Evolutionary conservation across 1,140 invertebrate genomes (phyloP).

Genomic region (Saccostrea echinata): DNA sequence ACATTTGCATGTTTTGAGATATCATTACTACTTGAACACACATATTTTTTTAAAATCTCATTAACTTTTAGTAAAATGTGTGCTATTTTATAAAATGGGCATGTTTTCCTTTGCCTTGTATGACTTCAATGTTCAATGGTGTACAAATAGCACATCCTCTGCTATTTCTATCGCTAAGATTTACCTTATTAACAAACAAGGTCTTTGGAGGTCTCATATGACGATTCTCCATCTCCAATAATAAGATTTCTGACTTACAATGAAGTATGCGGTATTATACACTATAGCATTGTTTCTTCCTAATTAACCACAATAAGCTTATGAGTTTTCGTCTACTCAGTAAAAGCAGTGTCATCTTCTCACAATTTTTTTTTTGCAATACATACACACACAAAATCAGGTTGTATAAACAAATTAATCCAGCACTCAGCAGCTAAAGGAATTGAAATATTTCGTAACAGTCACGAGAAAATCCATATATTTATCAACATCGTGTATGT

Average conservation of each 20-base stretch:
- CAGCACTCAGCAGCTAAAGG: neutral
- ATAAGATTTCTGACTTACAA: neutral
- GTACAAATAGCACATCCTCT: neutral
- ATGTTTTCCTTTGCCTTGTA: too few species aligned
- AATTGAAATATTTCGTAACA: constrained; percentile 10
- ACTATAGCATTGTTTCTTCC: neutral
- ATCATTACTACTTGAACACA: too few species aligned
- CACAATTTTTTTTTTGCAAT: neutral
- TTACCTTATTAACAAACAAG: constrained; percentile 20
- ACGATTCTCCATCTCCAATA: neutral
- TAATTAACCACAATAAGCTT: neutral
- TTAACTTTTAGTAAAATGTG: too few species aligned
- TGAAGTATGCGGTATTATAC: neutral
- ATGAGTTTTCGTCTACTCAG: neutral
- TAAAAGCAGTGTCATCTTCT: neutral
- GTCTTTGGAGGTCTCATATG: neutral
- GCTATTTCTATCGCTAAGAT: neutral
- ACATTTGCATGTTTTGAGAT: too few species aligned
- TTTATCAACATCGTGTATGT: neutral
- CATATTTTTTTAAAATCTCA: too few species aligned
- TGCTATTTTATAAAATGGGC: too few species aligned
- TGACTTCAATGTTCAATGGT: too few species aligned
- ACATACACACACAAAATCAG: neutral
- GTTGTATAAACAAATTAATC: neutral
- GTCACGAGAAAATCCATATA: neutral